Conservation (phyloP, 2,888 invertebrate species). For the Ashinkailepas kermadecensis region DNA sequence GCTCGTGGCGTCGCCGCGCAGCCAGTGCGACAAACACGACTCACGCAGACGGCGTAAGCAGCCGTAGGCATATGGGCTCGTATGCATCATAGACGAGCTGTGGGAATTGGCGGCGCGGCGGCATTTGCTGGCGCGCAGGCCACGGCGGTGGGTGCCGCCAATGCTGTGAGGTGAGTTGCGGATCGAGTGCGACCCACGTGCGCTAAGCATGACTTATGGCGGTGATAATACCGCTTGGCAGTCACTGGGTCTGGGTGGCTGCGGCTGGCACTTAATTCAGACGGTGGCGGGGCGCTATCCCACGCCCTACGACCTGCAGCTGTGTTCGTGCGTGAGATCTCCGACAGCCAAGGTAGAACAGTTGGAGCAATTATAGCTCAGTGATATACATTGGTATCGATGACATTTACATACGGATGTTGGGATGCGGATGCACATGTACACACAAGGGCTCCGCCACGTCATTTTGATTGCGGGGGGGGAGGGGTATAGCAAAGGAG, state of each 20-base stretch:
- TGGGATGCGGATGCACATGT: too few species aligned
- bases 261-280: not conserved
- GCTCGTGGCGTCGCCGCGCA: not conserved
- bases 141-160: not conserved
- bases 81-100: slow-evolving; percentile 4
- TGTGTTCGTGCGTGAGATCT: too few species aligned
- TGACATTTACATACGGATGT: too few species aligned
- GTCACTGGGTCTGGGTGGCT: not conserved
- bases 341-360: too few species aligned
- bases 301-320: too few species aligned
- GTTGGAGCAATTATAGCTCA: too few species aligned
- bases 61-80: not conserved
- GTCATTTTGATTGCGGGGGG: too few species aligned
- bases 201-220: not conserved
- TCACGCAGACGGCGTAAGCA: not conserved
- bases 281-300: not conserved
- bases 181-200: not conserved
- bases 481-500: too few species aligned
- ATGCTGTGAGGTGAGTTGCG: not conserved
- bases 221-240: not conserved
- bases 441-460: too few species aligned
- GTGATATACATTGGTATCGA: too few species aligned
- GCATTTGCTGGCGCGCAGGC: not conserved
- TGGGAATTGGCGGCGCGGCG: not conserved
- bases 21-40: slow-evolving; percentile 3